Percentiles rank a stretch among this genome's conserved stretches.
Evolutionary conservation across 2,113 vertebrate species (phyloP).

Genomic region (Siniperca knerii): DNA sequence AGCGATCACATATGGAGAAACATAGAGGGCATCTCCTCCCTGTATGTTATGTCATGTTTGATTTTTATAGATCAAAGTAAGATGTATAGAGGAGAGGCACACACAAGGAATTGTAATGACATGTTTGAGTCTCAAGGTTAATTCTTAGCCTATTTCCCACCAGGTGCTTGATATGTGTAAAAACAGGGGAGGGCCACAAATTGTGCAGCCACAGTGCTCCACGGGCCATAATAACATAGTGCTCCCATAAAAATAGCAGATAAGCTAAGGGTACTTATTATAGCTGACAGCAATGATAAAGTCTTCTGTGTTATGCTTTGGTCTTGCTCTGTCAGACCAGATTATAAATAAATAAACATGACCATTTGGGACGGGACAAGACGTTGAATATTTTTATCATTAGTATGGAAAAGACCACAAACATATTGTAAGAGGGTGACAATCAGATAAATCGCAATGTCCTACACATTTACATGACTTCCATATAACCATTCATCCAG

Average conservation of each 20-base stretch:
- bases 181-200: conserved; percentile 54
- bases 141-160: conserved; percentile 67
- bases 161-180: conserved; percentile 68
- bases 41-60: conserved; percentile 3
- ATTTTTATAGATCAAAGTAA: conserved; percentile 50
- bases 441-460: background rate
- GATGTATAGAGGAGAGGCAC: conserved; percentile 28
- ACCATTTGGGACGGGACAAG: background rate
- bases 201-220: conserved; percentile 50
- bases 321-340: conserved; percentile 6
- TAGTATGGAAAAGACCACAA: conserved; percentile 9
- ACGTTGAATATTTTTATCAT: background rate
- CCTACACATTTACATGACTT: conserved; percentile 9
- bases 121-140: conserved; percentile 61
- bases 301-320: conserved; percentile 2
- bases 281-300: conserved; percentile 50
- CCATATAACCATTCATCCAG: conserved; percentile 21
- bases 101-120: conserved; percentile 60
- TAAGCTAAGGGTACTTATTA: conserved; percentile 75
- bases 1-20: conserved; percentile 24
- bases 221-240: conserved; percentile 73
- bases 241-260: conserved; percentile 65
- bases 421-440: background rate
- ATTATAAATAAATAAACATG: conserved; percentile 1
- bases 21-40: background rate